Conservation (phyloP, 2,113 vertebrate genomes). For the Daphoenositta chrysoptera region DNA sequence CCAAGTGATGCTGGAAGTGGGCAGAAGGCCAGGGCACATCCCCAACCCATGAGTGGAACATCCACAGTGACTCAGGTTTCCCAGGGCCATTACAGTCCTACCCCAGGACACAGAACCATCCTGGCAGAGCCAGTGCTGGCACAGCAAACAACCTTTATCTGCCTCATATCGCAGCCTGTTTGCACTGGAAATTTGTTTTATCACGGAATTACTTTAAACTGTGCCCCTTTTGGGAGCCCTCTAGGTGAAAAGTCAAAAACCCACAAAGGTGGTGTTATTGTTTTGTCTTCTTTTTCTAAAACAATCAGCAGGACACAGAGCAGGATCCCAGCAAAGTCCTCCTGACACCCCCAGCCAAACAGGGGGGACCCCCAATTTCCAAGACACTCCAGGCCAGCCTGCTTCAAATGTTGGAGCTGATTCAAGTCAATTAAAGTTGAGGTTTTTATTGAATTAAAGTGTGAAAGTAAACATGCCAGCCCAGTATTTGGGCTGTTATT, state of each 20-base stretch:
- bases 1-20: neutral
- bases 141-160: neutral
- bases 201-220: neutral
- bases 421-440: neutral
- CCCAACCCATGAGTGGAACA: accelerated
- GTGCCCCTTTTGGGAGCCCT: neutral
- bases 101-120: neutral
- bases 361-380: neutral
- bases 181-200: neutral
- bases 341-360: neutral
- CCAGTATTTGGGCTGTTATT: neutral
- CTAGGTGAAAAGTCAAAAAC: neutral
- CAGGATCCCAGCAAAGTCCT: neutral
- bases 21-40: accelerated
- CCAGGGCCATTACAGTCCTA: neutral
- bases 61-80: accelerated
- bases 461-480: neutral
- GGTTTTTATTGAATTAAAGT: constrained; percentile 27
- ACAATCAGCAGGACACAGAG: accelerated
- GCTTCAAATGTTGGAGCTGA: neutral
- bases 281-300: neutral
- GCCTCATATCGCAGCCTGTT: neutral
- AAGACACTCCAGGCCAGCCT: neutral
- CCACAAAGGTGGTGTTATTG: neutral
- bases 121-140: neutral